Evolutionary conservation across 2,113 vertebrate genomes (phyloP).

Genomic region (Agelaius tricolor): DNA sequence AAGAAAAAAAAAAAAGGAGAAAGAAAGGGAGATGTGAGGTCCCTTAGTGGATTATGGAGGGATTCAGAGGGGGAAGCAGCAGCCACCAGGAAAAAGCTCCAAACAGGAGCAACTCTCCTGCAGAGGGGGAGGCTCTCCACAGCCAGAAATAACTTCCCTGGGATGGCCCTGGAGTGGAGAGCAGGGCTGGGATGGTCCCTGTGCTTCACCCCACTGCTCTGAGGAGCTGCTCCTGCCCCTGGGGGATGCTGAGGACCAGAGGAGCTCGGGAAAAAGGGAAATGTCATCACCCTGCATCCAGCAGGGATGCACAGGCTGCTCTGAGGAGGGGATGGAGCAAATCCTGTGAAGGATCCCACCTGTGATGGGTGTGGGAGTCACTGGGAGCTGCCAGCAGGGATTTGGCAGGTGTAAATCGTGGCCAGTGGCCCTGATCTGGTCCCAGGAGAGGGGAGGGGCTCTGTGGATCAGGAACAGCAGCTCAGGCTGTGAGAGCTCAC

Average conservation of each 20-base stretch:
- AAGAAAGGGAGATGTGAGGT: slow-evolving; percentile 49
- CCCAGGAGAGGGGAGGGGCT: neutral
- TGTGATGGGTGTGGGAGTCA: fast-evolving
- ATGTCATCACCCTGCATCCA: fast-evolving
- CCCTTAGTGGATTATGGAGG: slow-evolving; percentile 46
- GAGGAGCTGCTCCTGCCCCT: neutral
- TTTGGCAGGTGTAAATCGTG: fast-evolving
- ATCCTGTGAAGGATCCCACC: neutral
- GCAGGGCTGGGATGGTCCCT: neutral
- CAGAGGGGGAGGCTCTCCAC: neutral
- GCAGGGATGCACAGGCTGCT: neutral
- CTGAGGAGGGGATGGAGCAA: neutral
- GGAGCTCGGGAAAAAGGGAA: neutral
- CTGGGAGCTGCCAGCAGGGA: neutral
- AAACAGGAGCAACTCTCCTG: neutral
- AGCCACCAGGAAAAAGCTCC: neutral
- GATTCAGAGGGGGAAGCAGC: neutral
- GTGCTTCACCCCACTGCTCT: neutral
- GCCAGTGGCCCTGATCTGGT: neutral
- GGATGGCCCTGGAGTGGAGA: neutral
- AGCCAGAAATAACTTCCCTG: neutral
- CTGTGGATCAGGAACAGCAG: neutral
- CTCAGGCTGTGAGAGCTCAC: neutral
- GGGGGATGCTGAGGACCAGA: fast-evolving
- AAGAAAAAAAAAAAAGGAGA: neutral